phyloP scores from a whole-genome alignment of 1,140 invertebrate species.

The Philaenus spumarius region DNA sequence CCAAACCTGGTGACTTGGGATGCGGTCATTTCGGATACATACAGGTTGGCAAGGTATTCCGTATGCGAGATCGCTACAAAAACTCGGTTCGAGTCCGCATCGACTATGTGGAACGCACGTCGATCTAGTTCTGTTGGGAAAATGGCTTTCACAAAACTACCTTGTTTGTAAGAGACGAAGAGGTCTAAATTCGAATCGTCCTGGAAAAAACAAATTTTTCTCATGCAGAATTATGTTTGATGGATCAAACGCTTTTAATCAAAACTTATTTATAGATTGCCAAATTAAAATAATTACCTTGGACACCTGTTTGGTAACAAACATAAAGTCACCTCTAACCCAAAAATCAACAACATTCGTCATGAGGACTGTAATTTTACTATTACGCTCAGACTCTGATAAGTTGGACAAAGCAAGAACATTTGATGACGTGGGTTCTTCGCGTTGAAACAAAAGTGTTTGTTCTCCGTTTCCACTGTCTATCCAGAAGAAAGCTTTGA shows the following conservation, averaged over 20 bases:
- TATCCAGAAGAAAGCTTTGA: constrained; percentile 46
- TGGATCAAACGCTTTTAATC: not conserved
- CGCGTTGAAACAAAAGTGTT: constrained; percentile 61
- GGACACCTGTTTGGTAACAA: constrained; percentile 54
- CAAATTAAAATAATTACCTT: constrained; percentile 8
- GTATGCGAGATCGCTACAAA: constrained; percentile 80
- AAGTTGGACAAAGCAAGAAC: constrained; percentile 48
- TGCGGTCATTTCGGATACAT: constrained; percentile 58
- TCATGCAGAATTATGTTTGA: not conserved
- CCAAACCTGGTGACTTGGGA: constrained; percentile 51
- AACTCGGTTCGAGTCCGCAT: constrained; percentile 75
- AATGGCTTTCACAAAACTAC: constrained; percentile 59
- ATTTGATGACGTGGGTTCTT: constrained; percentile 52
- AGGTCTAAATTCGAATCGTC: constrained; percentile 54
- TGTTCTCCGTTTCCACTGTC: constrained; percentile 36
- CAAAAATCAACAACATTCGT: constrained; percentile 71
- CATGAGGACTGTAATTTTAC: constrained; percentile 31
- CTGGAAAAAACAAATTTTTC: no score
- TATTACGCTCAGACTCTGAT: constrained; percentile 19
- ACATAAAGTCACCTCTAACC: constrained; percentile 76
- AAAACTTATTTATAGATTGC: not conserved
- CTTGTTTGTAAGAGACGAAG: constrained; percentile 67
- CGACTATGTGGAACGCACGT: constrained; percentile 72
- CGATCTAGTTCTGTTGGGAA: constrained; percentile 63
- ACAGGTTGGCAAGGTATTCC: constrained; percentile 65